Base-by-base conservation (phyloP, 1,140 invertebrate genomes). In the Vanessa atalanta region DNA sequence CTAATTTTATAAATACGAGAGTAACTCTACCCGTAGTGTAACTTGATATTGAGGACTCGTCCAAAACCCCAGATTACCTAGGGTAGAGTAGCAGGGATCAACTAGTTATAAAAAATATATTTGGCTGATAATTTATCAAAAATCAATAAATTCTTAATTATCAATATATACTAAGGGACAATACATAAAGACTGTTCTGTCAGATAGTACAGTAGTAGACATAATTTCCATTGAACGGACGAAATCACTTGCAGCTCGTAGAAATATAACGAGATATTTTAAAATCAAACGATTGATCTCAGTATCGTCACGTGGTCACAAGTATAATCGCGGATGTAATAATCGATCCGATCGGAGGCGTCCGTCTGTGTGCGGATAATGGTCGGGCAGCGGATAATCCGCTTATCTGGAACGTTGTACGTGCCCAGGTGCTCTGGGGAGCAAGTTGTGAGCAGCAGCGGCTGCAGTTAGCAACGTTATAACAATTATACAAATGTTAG, bases 381-480 rank as follows among this genome's bases (percentile, higher is more conserved):
- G 61, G 67, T 53, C 31, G 64, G 65, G 68, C 66, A 63, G 72
- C 20, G 74, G 76, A 74, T 77, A 80, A 82, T 82, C 80, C 80
- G 80, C 76, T 80, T 82, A 80, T 50, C 51, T 70, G 61, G 60
- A 43, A 43, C 37, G 37, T 9, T 71, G 76, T 57, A 74, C 70
- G 63, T 67, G 69, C 47, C 60, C 67, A 76, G 64, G 53, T 72
- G 65, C 13, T 13, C 48, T 15, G 14, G 11, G 51, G 15, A 14
- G 55, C 12, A 26, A 14, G 23, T 26, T 31, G 55, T 1, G 55
- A 66, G 65, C 50, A 60, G 50, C 16, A 66, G 65, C 50, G 65
- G 57, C 16, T 55, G 70, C 20, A 4, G 23, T 26, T 14, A 51
- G n/a, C 48, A 6, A n/a, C 48, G 12, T n/a, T 15, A n/a, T 12